Evolutionary conservation across 2,888 invertebrate genomes (phyloP).

Genomic region (Pyrocoelia pectoralis): DNA sequence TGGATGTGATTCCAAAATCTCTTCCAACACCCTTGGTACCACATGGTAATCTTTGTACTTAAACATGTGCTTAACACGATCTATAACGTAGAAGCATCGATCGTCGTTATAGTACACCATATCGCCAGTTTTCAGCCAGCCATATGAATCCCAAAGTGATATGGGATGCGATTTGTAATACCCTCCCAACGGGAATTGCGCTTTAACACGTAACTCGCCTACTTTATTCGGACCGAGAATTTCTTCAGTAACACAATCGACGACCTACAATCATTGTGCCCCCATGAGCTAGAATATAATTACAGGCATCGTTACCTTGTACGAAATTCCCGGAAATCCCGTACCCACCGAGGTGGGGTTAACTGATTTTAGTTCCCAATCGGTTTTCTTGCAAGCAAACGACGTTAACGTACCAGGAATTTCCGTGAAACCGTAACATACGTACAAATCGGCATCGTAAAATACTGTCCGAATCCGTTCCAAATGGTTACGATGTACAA

Average conservation of each 20-base stretch:
- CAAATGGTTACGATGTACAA: not conserved
- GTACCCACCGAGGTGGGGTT: not conserved
- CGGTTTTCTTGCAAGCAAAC: not conserved
- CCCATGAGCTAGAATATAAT: no score
- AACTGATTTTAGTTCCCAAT: not conserved
- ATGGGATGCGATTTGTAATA: slow-evolving; percentile 61
- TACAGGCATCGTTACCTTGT: no score
- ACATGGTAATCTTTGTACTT: slow-evolving; percentile 64
- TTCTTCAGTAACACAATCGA: slow-evolving; percentile 58
- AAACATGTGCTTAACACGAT: slow-evolving; percentile 62
- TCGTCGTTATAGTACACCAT: slow-evolving; percentile 62
- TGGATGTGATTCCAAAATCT: slow-evolving; percentile 49
- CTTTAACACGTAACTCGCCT: slow-evolving; percentile 65
- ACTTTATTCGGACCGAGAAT: slow-evolving; percentile 59
- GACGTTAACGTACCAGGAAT: no score
- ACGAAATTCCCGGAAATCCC: not conserved
- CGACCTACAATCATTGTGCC: slow-evolving; percentile 51
- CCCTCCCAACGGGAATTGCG: slow-evolving; percentile 52
- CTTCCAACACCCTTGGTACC: slow-evolving; percentile 50
- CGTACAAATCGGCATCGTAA: not conserved
- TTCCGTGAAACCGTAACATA: not conserved
- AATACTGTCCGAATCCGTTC: not conserved
- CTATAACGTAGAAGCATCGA: slow-evolving; percentile 60
- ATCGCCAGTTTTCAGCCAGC: slow-evolving; percentile 64
- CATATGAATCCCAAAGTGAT: slow-evolving; percentile 57